phyloP scores from a whole-genome alignment of 2,888 invertebrate species.

The Camponotus fellah region DNA sequence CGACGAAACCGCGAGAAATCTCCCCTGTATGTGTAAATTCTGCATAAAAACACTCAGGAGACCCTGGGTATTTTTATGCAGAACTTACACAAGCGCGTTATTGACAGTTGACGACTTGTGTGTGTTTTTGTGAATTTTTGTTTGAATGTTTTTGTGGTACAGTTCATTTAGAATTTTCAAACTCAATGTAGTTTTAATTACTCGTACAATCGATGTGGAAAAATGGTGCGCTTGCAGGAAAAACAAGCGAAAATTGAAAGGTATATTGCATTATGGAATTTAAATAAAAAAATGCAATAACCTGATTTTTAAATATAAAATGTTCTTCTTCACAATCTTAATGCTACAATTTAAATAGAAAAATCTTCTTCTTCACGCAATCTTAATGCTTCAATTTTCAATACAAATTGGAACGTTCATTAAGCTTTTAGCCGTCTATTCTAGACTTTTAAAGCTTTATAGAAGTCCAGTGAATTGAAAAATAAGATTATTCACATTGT shows the following conservation, averaged over 20 bases:
- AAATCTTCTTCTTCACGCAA: neutral
- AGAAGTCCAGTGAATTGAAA: neutral
- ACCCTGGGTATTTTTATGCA: slow-evolving; percentile 12
- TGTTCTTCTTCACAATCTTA: neutral
- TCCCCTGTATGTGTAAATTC: neutral
- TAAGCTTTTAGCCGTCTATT: slow-evolving; percentile 1
- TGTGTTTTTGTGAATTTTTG: neutral
- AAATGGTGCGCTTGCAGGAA: neutral
- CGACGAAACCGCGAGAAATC: slow-evolving; percentile 41
- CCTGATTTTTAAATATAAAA: neutral
- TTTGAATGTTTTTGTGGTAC: neutral
- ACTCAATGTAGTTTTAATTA: neutral
- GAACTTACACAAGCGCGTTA: neutral
- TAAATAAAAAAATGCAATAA: neutral
- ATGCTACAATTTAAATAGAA: neutral
- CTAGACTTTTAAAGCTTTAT: neutral
- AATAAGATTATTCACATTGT: neutral
- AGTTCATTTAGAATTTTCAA: neutral
- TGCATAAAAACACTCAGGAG: neutral
- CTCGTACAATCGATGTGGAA: neutral
- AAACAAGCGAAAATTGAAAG: neutral
- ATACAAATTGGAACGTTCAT: neutral
- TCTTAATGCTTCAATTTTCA: neutral
- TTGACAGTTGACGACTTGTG: neutral
- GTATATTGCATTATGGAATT: neutral